These are phyloP conservation scores for Muscicapa striata DNA, from an alignment of 2,797 vertebrate genomes.

Conservation along the genomic window DNA sequence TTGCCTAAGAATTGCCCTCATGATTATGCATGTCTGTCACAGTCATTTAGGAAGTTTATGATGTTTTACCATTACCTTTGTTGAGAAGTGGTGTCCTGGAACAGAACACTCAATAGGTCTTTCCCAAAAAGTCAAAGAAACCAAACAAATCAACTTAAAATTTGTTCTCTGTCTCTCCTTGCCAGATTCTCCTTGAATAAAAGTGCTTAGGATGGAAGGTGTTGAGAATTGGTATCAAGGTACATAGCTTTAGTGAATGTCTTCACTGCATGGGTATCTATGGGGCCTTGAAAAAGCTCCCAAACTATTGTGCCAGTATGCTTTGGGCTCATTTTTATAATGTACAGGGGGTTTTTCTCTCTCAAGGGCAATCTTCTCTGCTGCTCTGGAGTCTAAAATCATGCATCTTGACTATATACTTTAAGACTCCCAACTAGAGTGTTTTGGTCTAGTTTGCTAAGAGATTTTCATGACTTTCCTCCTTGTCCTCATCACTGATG, in stretches of 20 bases:
- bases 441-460: neutral
- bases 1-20: neutral
- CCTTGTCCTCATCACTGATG: neutral
- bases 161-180: neutral
- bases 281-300: neutral
- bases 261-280: neutral
- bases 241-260: neutral
- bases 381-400: neutral
- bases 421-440: neutral
- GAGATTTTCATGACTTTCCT: neutral
- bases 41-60: neutral
- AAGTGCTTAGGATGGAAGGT: neutral
- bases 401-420: neutral
- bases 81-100: neutral
- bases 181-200: neutral
- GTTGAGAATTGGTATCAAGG: neutral
- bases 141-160: conserved; percentile 2
- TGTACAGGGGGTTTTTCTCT: fast-evolving
- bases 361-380: neutral
- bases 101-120: conserved; percentile 23
- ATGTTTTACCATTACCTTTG: neutral
- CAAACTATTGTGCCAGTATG: neutral
- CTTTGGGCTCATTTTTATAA: neutral
- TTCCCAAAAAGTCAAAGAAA: conserved; percentile 14
- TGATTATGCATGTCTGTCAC: neutral